phyloP scores from a whole-genome alignment of 1,140 invertebrate genomes.

The Aphelenchoides besseyi region DNA sequence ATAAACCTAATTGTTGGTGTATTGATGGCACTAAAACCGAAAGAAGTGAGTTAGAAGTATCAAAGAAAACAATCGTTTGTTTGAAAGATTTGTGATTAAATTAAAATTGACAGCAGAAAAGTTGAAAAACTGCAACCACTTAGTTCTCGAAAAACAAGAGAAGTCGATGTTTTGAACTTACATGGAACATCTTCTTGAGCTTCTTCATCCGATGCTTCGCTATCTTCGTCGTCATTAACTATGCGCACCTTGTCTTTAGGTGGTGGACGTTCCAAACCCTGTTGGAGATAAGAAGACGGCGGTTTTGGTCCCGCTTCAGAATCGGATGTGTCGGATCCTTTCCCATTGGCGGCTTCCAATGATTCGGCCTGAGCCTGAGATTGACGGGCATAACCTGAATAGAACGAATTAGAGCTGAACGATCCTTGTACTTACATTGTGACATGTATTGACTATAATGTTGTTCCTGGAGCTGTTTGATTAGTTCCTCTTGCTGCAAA shows the following conservation, averaged over 20 bases:
- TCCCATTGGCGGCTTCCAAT: conserved; percentile 20
- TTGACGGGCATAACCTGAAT: conserved; percentile 49
- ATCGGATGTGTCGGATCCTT: conserved; percentile 24
- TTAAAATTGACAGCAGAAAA: conserved; percentile 23
- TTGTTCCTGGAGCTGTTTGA: conserved; percentile 51
- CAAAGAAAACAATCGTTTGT: no score
- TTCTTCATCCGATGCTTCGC: conserved; percentile 41
- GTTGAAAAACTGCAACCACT: not conserved
- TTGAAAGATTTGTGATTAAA: conserved; percentile 17
- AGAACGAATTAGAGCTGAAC: no score
- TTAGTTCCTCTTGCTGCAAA: conserved; percentile 51
- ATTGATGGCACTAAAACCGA: conserved; percentile 54
- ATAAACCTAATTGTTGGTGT: conserved; percentile 61
- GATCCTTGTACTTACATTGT: no score
- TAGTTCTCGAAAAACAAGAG: conserved; percentile 17
- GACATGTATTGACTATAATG: conserved; percentile 53
- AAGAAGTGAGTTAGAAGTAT: no score
- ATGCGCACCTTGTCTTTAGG: conserved; percentile 36
- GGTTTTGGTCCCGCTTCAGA: conserved; percentile 44
- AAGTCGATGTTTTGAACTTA: conserved; percentile 21
- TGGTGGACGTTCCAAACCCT: conserved; percentile 35
- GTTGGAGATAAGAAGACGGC: conserved; percentile 31
- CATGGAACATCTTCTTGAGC: conserved; percentile 29
- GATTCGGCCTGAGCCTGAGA: conserved; percentile 41
- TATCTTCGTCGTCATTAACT: conserved; percentile 39